A percentile compares a stretch with the other conserved stretches of the same genome.
These are phyloP conservation scores for Salvelinus alpinus DNA, from an alignment of 2,113 vertebrate species.

Conservation along the genomic window DNA sequence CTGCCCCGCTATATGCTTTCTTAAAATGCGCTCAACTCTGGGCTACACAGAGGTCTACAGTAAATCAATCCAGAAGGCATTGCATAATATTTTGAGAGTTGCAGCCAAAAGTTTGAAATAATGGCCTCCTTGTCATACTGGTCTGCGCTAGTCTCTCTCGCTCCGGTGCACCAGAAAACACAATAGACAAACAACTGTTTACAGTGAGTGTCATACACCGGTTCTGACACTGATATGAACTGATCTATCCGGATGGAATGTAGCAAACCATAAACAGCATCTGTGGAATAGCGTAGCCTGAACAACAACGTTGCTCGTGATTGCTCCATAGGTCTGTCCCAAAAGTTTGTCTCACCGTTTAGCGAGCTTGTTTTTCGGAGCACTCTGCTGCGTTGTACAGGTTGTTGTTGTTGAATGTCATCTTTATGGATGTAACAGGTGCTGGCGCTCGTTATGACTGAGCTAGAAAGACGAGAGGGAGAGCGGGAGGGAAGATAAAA, in stretches of 20 bases:
- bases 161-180: conserved; percentile 8
- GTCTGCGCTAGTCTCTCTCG: conserved; percentile 33
- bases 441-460: conserved; percentile 67
- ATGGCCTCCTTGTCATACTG: conserved; percentile 57
- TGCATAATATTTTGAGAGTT: conserved; percentile 61
- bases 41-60: conserved; percentile 38
- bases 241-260: conserved; percentile 43
- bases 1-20: background rate
- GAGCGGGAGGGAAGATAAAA: background rate
- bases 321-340: background rate
- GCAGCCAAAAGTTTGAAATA: conserved; percentile 55
- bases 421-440: conserved; percentile 80
- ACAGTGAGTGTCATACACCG: conserved; percentile 45
- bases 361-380: conserved; percentile 36
- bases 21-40: conserved; percentile 11
- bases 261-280: conserved; percentile 52
- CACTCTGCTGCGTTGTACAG: background rate
- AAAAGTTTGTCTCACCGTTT: conserved; percentile 41
- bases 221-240: conserved; percentile 41
- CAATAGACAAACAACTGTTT: conserved; percentile 24
- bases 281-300: conserved; percentile 29
- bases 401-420: conserved; percentile 32
- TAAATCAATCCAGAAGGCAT: conserved; percentile 63
- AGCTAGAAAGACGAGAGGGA: conserved; percentile 53
- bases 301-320: background rate